A percentile compares a stretch with the other conserved stretches of the same genome.
Conservation (phyloP, 2,113 vertebrate species). For the Cardinalis cardinalis region DNA sequence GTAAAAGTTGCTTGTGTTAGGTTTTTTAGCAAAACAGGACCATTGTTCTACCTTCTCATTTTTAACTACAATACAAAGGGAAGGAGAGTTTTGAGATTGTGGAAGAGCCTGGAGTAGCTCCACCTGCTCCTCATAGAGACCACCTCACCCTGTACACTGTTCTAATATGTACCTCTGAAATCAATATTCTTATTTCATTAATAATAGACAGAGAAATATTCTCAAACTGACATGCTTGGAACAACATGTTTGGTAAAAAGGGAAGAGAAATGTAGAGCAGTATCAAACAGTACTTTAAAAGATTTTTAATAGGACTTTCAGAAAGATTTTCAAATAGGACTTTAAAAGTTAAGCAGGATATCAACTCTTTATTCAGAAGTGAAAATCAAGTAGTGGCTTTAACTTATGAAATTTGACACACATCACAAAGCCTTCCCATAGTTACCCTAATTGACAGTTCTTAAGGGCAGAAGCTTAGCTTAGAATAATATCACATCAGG, state of each 20-base stretch:
- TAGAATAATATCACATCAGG: neutral
- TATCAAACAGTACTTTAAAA: neutral
- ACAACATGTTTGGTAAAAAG: neutral
- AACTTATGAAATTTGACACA: neutral
- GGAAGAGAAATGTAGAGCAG: neutral
- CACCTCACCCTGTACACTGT: fast-evolving
- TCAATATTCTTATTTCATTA: neutral
- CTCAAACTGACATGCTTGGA: neutral
- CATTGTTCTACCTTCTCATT: neutral
- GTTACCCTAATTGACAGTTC: neutral
- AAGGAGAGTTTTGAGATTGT: neutral
- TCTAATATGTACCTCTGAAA: neutral
- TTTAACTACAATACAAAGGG: conserved; percentile 18
- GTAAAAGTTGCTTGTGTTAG: neutral
- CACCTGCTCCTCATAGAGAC: neutral
- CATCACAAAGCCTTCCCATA: neutral
- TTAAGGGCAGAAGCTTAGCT: neutral
- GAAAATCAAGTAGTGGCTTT: neutral
- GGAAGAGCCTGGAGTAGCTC: neutral
- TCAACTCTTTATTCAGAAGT: neutral
- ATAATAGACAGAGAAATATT: neutral
- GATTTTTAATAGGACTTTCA: neutral
- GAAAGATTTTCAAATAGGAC: neutral
- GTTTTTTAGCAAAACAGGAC: neutral
- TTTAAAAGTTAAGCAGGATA: neutral